phyloP scores from a whole-genome alignment of 2,797 vertebrate genomes.

The Catamblyrhynchus diadema region DNA sequence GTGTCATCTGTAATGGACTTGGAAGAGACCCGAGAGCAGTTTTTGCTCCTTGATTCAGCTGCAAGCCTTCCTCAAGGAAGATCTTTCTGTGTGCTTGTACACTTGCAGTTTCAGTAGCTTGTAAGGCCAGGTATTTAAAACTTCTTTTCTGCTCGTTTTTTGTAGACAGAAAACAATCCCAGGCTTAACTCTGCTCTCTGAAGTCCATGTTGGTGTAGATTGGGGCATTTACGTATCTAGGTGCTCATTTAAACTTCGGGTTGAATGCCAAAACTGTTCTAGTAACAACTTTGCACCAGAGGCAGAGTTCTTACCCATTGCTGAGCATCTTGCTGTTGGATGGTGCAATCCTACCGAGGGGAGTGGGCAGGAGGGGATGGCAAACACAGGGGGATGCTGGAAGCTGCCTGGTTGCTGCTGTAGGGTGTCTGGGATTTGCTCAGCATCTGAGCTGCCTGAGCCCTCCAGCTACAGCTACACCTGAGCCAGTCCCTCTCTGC shows the following conservation, averaged over 20 bases:
- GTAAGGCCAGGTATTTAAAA: neutral
- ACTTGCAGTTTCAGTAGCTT: neutral
- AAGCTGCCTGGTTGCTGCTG: neutral
- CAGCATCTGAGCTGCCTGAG: accelerated
- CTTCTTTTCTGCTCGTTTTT: neutral
- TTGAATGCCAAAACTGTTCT: neutral
- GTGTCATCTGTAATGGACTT: neutral
- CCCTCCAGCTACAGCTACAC: neutral
- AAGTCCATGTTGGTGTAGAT: neutral
- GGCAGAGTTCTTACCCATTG: neutral
- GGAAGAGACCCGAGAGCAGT: neutral
- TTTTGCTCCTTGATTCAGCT: neutral
- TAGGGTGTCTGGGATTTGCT: neutral
- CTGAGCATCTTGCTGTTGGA: neutral
- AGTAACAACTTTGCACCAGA: neutral
- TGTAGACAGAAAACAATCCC: neutral
- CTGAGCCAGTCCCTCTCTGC: neutral
- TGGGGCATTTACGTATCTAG: neutral
- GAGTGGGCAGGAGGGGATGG: neutral
- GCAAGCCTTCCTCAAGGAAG: neutral
- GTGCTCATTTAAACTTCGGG: neutral
- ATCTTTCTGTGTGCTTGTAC: neutral
- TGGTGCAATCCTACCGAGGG: neutral
- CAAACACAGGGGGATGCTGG: neutral
- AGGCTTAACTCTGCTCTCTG: neutral